Evolutionary conservation across 1,140 invertebrate species (phyloP).

Genomic region (Bombus fervidus): DNA sequence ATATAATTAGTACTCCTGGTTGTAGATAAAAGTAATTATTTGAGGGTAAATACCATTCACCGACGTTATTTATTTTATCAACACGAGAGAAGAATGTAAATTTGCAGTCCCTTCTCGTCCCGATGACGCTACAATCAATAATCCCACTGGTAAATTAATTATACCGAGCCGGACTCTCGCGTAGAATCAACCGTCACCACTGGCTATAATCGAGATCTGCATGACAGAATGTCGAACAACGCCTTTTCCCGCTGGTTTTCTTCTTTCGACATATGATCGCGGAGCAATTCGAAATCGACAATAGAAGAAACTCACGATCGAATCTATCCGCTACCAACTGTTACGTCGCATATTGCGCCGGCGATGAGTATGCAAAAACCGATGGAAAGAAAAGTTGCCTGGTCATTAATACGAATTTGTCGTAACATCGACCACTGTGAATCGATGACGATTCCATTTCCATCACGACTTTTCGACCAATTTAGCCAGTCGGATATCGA

Average conservation of each 20-base stretch:
- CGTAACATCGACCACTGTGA: slow-evolving; percentile 46
- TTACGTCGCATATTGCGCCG: slow-evolving; percentile 61
- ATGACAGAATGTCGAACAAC: background rate
- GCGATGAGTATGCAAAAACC: slow-evolving; percentile 65
- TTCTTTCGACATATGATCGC: slow-evolving; percentile 57
- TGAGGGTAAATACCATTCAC: background rate
- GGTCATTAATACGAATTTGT: slow-evolving; percentile 76
- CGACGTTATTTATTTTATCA: slow-evolving; percentile 7
- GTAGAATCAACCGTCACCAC: slow-evolving; percentile 1
- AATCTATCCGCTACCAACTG: slow-evolving; percentile 66
- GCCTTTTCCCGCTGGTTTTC: background rate
- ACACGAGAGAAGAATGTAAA: slow-evolving; percentile 1
- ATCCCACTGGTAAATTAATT: slow-evolving; percentile 42
- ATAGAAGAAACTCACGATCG: slow-evolving; percentile 67
- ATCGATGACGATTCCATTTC: slow-evolving; percentile 72
- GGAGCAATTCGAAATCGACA: slow-evolving; percentile 62
- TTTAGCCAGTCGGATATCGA: slow-evolving; percentile 14
- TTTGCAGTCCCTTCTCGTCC: background rate
- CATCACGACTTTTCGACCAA: slow-evolving; percentile 21
- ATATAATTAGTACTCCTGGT: background rate
- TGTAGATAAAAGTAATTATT: slow-evolving; percentile 8
- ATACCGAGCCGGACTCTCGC: background rate
- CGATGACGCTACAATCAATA: background rate
- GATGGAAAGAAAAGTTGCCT: slow-evolving; percentile 63
- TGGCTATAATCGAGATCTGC: slow-evolving; percentile 15